Conservation (phyloP, 2,888 invertebrate species). For the Caenorhabditis zanzibari region DNA sequence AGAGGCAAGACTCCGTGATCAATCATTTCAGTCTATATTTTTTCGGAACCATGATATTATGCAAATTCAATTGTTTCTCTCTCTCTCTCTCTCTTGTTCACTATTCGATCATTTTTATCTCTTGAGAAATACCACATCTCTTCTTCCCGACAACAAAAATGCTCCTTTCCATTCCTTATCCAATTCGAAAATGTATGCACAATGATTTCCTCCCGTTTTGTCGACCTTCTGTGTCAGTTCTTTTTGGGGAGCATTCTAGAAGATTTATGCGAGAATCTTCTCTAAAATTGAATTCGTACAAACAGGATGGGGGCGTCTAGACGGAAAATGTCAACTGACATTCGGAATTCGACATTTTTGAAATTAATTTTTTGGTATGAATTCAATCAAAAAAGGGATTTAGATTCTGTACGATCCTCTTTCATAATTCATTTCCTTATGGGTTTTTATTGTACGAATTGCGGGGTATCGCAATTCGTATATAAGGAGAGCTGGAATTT, state of each 20-base stretch:
- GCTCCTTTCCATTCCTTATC: slow-evolving; percentile 7
- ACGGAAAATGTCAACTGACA: slow-evolving; percentile 23
- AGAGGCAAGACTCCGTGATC: background rate
- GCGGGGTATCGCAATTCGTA: background rate
- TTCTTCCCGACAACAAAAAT: background rate
- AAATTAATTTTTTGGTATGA: slow-evolving; percentile 23
- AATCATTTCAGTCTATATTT: background rate
- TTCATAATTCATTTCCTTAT: background rate
- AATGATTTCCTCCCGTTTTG: background rate
- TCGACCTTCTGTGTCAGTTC: slow-evolving; percentile 10
- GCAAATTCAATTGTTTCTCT: slow-evolving; percentile 20
- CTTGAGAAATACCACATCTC: background rate
- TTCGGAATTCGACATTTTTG: slow-evolving; percentile 14
- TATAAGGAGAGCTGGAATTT: background rate
- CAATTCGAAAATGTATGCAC: background rate
- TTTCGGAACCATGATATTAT: slow-evolving; percentile 15
- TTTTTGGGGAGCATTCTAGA: background rate
- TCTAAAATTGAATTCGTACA: slow-evolving; percentile 15
- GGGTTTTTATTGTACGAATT: background rate
- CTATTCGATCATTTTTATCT: slow-evolving; percentile 13
- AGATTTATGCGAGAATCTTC: slow-evolving; percentile 15
- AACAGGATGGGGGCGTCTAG: slow-evolving; percentile 34
- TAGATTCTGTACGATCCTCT: background rate
- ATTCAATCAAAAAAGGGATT: slow-evolving; percentile 2
- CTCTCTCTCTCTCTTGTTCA: background rate